These are phyloP conservation scores for Platanista minor DNA, from an alignment of 2,113 vertebrate genomes.

Conservation along the genomic window DNA sequence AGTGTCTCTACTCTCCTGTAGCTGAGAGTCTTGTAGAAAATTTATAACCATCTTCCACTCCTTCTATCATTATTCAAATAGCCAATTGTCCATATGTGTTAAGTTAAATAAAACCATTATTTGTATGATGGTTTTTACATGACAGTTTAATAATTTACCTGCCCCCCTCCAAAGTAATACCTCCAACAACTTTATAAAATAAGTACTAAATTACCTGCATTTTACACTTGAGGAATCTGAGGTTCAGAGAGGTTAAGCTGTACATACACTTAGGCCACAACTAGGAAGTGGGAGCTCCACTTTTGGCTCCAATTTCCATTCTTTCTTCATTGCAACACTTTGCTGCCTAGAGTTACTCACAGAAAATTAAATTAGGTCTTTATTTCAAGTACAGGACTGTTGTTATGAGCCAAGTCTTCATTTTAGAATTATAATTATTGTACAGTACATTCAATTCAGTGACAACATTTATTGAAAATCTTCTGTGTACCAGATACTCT, in stretches of 20 bases:
- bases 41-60: background rate
- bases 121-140: background rate
- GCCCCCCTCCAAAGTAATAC: background rate
- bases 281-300: background rate
- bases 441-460: background rate
- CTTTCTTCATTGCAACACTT: background rate
- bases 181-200: background rate
- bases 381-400: slow-evolving; percentile 1
- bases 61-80: background rate
- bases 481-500: background rate
- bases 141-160: background rate
- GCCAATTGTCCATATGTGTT: background rate
- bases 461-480: background rate
- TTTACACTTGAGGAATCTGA: background rate
- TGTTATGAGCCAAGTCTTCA: background rate
- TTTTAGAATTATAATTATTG: background rate
- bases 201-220: background rate
- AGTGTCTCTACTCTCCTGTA: background rate
- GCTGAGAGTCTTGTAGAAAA: background rate
- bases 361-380: background rate
- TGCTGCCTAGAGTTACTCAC: background rate
- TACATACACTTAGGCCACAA: background rate
- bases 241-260: background rate
- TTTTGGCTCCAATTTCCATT: background rate
- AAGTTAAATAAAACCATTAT: slow-evolving; percentile 8